These are phyloP conservation scores for Drosophila paramelanica DNA, from an alignment of 2,888 invertebrate genomes.

Conservation along the genomic window DNA sequence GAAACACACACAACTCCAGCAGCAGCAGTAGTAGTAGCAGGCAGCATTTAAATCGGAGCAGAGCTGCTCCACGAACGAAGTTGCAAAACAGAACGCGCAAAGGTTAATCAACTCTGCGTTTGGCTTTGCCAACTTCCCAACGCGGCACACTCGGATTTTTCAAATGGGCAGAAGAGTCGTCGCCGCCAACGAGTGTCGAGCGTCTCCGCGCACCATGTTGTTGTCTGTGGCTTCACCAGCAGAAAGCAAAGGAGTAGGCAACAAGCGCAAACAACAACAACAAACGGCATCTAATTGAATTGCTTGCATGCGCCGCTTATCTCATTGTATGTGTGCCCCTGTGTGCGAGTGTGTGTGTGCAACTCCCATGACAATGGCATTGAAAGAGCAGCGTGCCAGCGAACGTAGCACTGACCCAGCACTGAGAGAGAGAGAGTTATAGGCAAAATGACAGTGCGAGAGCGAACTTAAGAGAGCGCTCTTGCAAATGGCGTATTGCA, in stretches of 20 bases:
- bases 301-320: constrained; percentile 65
- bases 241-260: constrained; percentile 53
- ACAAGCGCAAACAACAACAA: constrained; percentile 30
- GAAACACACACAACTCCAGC: constrained; percentile 49
- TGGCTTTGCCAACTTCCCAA: constrained; percentile 57
- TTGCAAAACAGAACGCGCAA: constrained; percentile 81
- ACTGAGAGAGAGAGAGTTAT: constrained; percentile 7
- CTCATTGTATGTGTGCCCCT: constrained; percentile 14
- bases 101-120: constrained; percentile 84
- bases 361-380: constrained; percentile 80
- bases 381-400: constrained; percentile 58
- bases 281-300: constrained; percentile 76
- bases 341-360: constrained; percentile 23
- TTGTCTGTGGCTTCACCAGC: constrained; percentile 71
- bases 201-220: constrained; percentile 61
- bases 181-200: constrained; percentile 19
- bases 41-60: constrained; percentile 81
- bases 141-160: constrained; percentile 59
- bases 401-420: constrained; percentile 29
- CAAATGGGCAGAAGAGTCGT: constrained; percentile 60
- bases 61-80: constrained; percentile 75
- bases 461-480: constrained; percentile 41
- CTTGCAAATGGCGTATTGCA: constrained; percentile 62
- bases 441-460: constrained; percentile 22
- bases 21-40: constrained; percentile 49